phyloP scores from a whole-genome alignment of 2,113 vertebrate species.

The Phocoena sinus region DNA sequence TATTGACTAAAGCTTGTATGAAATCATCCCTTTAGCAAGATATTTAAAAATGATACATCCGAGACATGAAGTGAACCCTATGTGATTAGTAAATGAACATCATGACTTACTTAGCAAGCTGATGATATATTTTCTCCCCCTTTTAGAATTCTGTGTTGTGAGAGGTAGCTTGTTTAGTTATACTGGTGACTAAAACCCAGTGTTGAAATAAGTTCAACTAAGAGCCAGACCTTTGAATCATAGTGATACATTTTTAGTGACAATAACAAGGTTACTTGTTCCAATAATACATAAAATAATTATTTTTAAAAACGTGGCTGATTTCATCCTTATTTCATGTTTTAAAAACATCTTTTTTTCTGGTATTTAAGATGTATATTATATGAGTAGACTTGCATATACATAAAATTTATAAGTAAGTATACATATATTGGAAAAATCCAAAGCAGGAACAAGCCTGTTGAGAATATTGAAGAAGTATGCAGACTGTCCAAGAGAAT shows the following conservation, averaged over 20 bases:
- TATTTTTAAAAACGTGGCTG: background rate
- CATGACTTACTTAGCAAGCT: background rate
- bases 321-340: background rate
- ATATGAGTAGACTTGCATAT: background rate
- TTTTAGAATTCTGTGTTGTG: background rate
- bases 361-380: background rate
- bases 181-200: background rate
- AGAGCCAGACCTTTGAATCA: background rate
- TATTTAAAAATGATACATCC: background rate
- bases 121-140: background rate
- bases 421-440: background rate
- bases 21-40: background rate
- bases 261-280: background rate
- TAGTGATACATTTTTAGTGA: background rate
- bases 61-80: background rate
- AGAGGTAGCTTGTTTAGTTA: background rate
- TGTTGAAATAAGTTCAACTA: background rate
- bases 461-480: slow-evolving; percentile 34
- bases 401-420: background rate
- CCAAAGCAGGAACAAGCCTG: background rate
- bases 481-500: slow-evolving; percentile 22
- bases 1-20: background rate
- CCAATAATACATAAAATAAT: background rate
- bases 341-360: background rate
- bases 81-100: background rate